Evolutionary conservation across 2,113 vertebrate species (phyloP).

Genomic region (Alethe diademata): DNA sequence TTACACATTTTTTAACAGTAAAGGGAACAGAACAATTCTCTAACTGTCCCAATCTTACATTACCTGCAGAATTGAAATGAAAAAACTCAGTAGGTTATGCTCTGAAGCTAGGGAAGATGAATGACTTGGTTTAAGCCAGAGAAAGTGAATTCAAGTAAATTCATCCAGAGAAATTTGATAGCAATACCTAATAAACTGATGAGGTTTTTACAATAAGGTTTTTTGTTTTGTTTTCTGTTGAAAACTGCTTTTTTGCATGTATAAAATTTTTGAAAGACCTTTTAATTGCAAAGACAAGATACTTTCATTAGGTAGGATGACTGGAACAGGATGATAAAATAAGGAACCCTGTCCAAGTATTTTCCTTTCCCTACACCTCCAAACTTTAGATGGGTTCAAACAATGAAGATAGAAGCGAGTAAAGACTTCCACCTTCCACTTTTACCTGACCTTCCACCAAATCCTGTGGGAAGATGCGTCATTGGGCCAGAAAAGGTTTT

Average conservation of each 20-base stretch:
- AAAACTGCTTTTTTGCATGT: neutral
- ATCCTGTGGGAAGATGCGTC: neutral
- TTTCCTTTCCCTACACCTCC: neutral
- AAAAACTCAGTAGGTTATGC: neutral
- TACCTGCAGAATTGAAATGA: neutral
- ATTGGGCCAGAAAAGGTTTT: neutral
- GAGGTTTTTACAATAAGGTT: neutral
- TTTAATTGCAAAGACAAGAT: neutral
- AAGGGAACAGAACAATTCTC: neutral
- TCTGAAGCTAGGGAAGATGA: neutral
- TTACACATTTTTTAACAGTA: neutral
- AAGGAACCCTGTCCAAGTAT: neutral
- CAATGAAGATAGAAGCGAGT: neutral
- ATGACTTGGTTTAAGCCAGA: neutral
- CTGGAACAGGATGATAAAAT: neutral
- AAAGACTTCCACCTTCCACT: neutral
- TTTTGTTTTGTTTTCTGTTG: neutral
- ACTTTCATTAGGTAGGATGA: neutral
- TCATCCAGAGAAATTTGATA: neutral
- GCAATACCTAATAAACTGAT: neutral
- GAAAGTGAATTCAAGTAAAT: neutral
- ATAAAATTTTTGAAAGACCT: neutral
- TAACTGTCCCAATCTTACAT: neutral
- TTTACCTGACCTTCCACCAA: neutral
- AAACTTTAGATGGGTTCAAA: neutral